These are phyloP conservation scores for Altica lythri DNA, from an alignment of 2,888 invertebrate species.

Conservation along the genomic window DNA sequence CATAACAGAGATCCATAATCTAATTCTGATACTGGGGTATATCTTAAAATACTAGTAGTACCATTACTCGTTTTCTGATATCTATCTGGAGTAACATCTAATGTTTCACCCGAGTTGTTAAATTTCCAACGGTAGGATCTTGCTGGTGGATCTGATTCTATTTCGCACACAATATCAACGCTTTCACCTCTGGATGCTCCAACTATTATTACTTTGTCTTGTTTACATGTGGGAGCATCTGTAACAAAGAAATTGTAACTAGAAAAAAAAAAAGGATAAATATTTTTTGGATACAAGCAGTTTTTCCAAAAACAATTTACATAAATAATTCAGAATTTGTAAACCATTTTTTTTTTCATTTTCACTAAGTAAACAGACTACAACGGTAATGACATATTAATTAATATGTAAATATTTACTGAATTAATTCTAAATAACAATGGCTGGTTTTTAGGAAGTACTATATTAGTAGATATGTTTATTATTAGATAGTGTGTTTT, in stretches of 20 bases:
- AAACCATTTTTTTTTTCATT: too few species aligned
- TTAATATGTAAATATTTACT: too few species aligned
- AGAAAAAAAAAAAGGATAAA: too few species aligned
- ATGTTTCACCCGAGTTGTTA: slow-evolving; percentile 89
- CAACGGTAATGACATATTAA: too few species aligned
- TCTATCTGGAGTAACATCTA: slow-evolving; percentile 79
- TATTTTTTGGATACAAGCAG: too few species aligned
- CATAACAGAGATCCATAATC: slow-evolving; percentile 91
- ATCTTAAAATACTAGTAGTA: slow-evolving; percentile 71
- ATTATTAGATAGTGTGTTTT: too few species aligned
- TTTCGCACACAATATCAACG: slow-evolving; percentile 84
- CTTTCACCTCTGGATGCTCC: slow-evolving; percentile 88
- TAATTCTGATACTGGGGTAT: slow-evolving; percentile 65
- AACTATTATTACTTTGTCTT: slow-evolving; percentile 78
- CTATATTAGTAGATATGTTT: too few species aligned
- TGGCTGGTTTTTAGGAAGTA: too few species aligned
- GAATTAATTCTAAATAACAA: too few species aligned
- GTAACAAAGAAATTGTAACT: slow-evolving; percentile 42
- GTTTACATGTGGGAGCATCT: slow-evolving; percentile 84
- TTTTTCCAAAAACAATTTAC: too few species aligned
- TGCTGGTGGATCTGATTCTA: slow-evolving; percentile 90
- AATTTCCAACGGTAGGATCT: slow-evolving; percentile 92
- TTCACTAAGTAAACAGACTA: too few species aligned
- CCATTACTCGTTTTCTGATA: slow-evolving; percentile 75
- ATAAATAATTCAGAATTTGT: too few species aligned